Evolutionary conservation across 1,140 invertebrate genomes (phyloP).

Genomic region (silkworm (Bombyx mori)): ASM3026992v2 NC_085120.1:6532001-6532500

Average conservation of each 20-base stretch:
- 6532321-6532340: slow-evolving; percentile 2
- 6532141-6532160: slow-evolving; percentile 36
- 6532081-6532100: slow-evolving; percentile 44
- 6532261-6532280: not conserved
- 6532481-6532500: not conserved
- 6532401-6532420: not conserved
- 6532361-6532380: not conserved
- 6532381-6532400: too few relatives aligned
- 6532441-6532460: slow-evolving; percentile 1
- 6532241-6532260: slow-evolving; percentile 26
- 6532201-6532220: slow-evolving; percentile 36
- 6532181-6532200: slow-evolving; percentile 38
- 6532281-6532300: not conserved
- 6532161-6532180: slow-evolving; percentile 32
- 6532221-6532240: slow-evolving; percentile 49
- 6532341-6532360: not conserved
- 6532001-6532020: slow-evolving; percentile 39
- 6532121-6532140: slow-evolving; percentile 58
- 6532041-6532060: slow-evolving; percentile 48
- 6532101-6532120: slow-evolving; percentile 39
- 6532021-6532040: slow-evolving; percentile 35
- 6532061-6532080: slow-evolving; percentile 40
- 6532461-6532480: not conserved
- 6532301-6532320: not conserved
- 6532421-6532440: too few relatives aligned